A percentile compares a stretch with the other conserved stretches of the same genome.
Conservation (phyloP, 2,113 vertebrate genomes). For the Centropus bengalensis region DNA sequence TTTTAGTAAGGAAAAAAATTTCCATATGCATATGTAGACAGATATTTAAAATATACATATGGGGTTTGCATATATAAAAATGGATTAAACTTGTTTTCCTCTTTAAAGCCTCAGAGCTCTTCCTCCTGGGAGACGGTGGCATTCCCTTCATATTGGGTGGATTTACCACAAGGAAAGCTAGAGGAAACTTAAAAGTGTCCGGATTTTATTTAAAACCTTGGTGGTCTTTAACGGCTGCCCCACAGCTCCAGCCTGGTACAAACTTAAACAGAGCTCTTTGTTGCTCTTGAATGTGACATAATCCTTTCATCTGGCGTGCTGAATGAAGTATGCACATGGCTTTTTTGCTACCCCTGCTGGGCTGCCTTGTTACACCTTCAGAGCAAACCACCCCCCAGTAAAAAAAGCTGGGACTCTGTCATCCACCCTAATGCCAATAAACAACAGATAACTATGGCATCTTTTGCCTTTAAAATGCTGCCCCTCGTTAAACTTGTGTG, state of each 20-base stretch:
- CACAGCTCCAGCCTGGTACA: constrained; percentile 67
- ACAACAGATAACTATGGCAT: constrained; percentile 58
- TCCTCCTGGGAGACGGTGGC: constrained; percentile 18
- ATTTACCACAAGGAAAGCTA: constrained; percentile 32
- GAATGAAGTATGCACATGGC: constrained; percentile 73
- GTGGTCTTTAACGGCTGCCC: constrained; percentile 68
- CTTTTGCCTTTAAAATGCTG: constrained; percentile 59
- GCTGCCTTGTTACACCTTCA: constrained; percentile 74
- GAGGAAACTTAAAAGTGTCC: constrained; percentile 64
- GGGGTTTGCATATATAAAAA: not conserved
- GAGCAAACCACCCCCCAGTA: constrained; percentile 48
- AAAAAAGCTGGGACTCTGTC: constrained; percentile 49
- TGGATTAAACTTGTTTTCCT: not conserved
- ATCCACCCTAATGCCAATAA: constrained; percentile 61
- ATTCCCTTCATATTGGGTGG: constrained; percentile 42
- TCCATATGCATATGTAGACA: not conserved
- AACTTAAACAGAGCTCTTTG: constrained; percentile 75
- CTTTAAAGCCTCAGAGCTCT: not conserved
- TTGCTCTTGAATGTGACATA: constrained; percentile 76
- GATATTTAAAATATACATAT: not conserved
- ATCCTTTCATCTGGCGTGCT: constrained; percentile 71
- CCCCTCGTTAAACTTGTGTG: constrained; percentile 50
- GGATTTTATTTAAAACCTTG: constrained; percentile 70
- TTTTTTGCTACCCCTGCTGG: constrained; percentile 70
- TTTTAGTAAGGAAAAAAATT: not conserved